phyloP scores from a whole-genome alignment of 2,797 vertebrate species.

The Nyctalus aviator region DNA sequence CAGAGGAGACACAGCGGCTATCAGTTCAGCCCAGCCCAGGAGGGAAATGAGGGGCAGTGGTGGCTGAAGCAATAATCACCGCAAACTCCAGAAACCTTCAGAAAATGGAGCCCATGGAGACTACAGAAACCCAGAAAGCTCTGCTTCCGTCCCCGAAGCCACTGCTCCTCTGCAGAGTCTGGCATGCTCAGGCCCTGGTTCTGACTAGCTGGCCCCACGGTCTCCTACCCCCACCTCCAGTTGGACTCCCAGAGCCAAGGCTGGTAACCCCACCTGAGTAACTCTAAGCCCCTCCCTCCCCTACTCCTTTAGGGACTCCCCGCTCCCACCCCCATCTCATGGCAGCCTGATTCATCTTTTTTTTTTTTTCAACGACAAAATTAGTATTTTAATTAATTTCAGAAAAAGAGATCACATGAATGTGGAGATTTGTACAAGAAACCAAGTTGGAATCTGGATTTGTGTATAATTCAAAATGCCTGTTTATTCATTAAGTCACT shows the following conservation, averaged over 20 bases:
- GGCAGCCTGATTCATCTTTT: neutral
- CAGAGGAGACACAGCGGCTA: neutral
- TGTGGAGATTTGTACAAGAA: neutral
- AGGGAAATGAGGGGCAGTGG: neutral
- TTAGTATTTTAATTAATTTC: conserved; percentile 70
- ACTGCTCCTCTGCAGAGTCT: neutral
- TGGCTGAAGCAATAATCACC: neutral
- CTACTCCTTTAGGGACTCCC: neutral
- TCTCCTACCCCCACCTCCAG: neutral
- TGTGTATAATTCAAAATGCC: neutral
- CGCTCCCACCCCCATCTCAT: no score
- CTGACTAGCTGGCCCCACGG: neutral
- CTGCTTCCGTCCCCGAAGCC: neutral
- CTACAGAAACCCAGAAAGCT: neutral
- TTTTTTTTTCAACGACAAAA: conserved; percentile 35
- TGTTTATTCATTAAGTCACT: neutral
- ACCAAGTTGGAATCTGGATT: neutral
- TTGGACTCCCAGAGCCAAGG: neutral
- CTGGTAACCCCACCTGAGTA: neutral
- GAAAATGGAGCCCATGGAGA: neutral
- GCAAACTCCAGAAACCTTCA: neutral
- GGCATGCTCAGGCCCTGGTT: no score
- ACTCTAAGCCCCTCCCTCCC: neutral
- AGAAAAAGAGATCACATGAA: conserved; percentile 60
- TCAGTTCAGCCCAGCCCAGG: neutral